Base-by-base conservation (phyloP, 1,140 invertebrate species). In the Zaprionus tsacasi region DNA sequence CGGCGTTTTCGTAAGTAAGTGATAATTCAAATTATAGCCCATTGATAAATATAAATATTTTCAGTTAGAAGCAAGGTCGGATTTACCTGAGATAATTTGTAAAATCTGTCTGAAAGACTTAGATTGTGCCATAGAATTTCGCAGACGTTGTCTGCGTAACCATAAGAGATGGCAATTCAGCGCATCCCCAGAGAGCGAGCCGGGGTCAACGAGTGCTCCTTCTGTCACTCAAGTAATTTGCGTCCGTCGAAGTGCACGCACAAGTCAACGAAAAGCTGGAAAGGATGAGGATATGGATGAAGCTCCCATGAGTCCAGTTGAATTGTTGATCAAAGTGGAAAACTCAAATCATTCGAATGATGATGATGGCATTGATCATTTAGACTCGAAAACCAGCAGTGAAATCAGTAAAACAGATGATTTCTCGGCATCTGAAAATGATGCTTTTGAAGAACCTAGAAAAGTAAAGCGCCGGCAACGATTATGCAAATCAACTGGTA, bases 311-410 rank as follows among this genome's bases (percentile, higher is more conserved):
- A 66, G 65, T 56, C 71, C 82, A 1, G 33, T 79, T 27, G 72
- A 88, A 48, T 64, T 80, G 6, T 64, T 87, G n/a, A 88, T 88
- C n/a, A 83, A 80, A 61, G 48, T 83, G 1, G 83, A 87, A 21
- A 54, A 65, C 1, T 40, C 61, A n/a, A 65, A 48, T 15, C 50
- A 56, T 10, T 43, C 48, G 7, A 70, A 43, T 6, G 70, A 64
- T 3, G 68, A 70, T n/a, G 85, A 82, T 13, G 66, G 60, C 8
- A 55, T 83, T 5, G 83, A 87, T 60, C 83, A 79, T 10, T 57
- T 89, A 55, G 73, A 75, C 1, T 68, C 72, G 13, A 43, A 21
- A 17, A 36, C 60, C 1, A 15, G 27, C 1, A 70, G 36, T 52
- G 35, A 7, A 8, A 56, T 35, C 2, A 65, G 57, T 40, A 67